These are phyloP conservation scores for Delia radicum DNA, from an alignment of 1,140 invertebrate species.

Conservation along the genomic window DNA sequence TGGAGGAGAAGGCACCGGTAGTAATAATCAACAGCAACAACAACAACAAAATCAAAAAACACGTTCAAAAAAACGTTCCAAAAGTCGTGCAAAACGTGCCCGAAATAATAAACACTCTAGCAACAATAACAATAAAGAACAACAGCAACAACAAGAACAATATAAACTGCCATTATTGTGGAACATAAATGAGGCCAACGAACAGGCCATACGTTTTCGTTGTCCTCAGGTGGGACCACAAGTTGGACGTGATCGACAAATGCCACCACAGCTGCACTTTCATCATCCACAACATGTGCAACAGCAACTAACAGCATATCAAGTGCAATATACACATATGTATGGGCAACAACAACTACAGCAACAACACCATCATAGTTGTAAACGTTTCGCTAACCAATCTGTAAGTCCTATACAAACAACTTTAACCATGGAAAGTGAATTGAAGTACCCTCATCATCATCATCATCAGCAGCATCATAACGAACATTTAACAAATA, in stretches of 20 bases:
- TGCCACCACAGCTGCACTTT: conserved; percentile 47
- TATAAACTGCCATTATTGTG: conserved; percentile 6
- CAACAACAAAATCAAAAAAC: conserved; percentile 9
- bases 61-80: not conserved
- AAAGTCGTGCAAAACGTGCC: conserved; percentile 16
- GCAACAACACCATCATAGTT: not conserved
- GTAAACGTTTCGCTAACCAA: not conserved
- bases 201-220: conserved; percentile 50
- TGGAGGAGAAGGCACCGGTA: not conserved
- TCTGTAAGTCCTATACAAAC: not conserved
- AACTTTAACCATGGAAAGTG: conserved; percentile 28
- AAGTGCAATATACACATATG: conserved; percentile 25
- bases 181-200: conserved; percentile 43
- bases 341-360: conserved; percentile 13
- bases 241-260: conserved; percentile 43
- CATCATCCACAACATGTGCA: conserved; percentile 45
- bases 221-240: conserved; percentile 52
- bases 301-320: conserved; percentile 28
- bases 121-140: not conserved
- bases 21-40: conserved; percentile 2
- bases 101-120: not conserved
- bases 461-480: conserved; percentile 8
- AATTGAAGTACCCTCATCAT: conserved; percentile 24
- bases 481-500: conserved; percentile 9
- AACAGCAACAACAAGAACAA: conserved; percentile 23